Evolutionary conservation across 2,888 invertebrate species (phyloP), one percentile per base, ranked within the genome.

Genomic region (Linyphia triangularis): DNA sequence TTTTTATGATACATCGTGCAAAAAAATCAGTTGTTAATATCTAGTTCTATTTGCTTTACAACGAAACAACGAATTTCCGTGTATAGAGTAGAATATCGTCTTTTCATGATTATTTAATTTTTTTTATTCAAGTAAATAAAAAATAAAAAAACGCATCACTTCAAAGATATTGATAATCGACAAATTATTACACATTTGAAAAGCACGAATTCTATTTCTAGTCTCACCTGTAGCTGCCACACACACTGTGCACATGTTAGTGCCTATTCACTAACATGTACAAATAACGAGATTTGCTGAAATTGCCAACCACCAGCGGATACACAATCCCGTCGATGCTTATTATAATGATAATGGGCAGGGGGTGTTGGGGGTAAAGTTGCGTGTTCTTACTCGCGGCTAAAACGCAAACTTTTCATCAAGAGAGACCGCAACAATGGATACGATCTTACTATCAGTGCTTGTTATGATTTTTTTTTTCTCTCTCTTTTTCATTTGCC

Each of bases 401-500:
- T 24, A 77, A 77, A 63, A 77, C 28, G 78, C 67, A 30, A 51
- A 67, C 63, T 67, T 79, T 65, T 51, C 51, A 51, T 72, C 70
- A 72, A 72, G 61, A 22, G 67, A 30, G 70, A 24, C 61, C 72
- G 61, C 72, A 40, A 70, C 72, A 82, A 72, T 82, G 59, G 75
- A 61, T 75, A 61, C 33, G 33, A 7, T 61, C 59, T 61, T 57
- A 7, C 40, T 13, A 30, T 33, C 24, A 16, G 13, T 77, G 61
- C 37, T 77, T 77, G 63, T 33, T 63, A 40, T 77, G 59, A 63
- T 63, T 75, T 72, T 59, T 28, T 57, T 57, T 37, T 19, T 5
- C 24, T 24, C 0, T 22, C 16, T 51, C 43, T 40, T 79, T 67
- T 16, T 51, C 51, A 10, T 43, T 69, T 40, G 26, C 16, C 16